Conservation (phyloP, 2,113 vertebrate species). For the Gracilinanus agilis region DNA sequence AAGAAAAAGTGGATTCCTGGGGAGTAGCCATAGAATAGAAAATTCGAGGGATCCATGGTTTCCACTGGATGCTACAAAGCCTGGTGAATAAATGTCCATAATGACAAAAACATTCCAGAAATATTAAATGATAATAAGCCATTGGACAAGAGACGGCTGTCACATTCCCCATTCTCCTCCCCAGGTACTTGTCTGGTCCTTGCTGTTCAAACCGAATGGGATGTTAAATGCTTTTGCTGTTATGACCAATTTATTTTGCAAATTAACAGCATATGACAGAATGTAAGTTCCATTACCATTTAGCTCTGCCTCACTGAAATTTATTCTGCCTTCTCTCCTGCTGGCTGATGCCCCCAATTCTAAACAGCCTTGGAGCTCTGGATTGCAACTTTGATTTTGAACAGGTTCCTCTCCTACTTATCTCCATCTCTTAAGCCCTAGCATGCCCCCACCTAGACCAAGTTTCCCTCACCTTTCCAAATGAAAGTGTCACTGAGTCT, state of each 20-base stretch:
- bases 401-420: neutral
- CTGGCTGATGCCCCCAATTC: neutral
- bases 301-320: constrained; percentile 74
- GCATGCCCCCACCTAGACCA: neutral
- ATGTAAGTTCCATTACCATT: constrained; percentile 65
- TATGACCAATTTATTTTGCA: constrained; percentile 74
- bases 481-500: neutral
- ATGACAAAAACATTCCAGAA: constrained; percentile 68
- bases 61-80: constrained; percentile 7
- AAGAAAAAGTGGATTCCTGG: neutral
- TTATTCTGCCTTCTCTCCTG: constrained; percentile 48
- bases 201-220: constrained; percentile 76
- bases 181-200: constrained; percentile 67
- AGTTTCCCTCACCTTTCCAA: neutral
- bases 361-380: neutral
- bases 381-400: constrained; percentile 41
- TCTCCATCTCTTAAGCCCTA: constrained; percentile 39
- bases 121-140: constrained; percentile 65
- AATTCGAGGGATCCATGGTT: neutral
- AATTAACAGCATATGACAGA: constrained; percentile 74
- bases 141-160: constrained; percentile 57
- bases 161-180: constrained; percentile 70
- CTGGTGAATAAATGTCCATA: constrained; percentile 68
- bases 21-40: neutral
- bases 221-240: constrained; percentile 76